These are phyloP conservation scores for Drosophila heteroneura DNA, from an alignment of 2,888 invertebrate species.

Conservation along the genomic window DNA sequence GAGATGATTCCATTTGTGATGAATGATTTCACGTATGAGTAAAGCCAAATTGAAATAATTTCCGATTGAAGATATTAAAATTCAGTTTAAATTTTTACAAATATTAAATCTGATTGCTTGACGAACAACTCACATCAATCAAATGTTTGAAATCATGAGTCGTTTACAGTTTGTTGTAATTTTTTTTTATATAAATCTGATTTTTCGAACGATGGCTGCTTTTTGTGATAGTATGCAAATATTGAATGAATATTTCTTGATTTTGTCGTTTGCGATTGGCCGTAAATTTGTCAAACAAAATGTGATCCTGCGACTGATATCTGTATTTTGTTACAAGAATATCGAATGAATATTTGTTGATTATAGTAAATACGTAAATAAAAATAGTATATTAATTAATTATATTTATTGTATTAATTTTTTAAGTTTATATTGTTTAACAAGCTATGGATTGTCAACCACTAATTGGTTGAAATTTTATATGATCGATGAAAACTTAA, in stretches of 20 bases:
- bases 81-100: neutral
- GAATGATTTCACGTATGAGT: neutral
- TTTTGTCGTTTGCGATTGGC: neutral
- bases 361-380: neutral
- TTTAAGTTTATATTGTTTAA: neutral
- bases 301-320: fast-evolving
- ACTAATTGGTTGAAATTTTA: neutral
- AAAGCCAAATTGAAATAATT: neutral
- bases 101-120: neutral
- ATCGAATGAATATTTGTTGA: neutral
- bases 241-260: neutral
- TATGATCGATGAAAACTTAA: neutral
- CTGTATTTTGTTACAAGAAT: no score
- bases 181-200: neutral
- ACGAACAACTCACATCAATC: neutral
- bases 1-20: neutral
- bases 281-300: neutral
- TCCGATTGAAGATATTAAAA: neutral
- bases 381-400: neutral
- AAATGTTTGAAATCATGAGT: neutral
- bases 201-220: neutral
- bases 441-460: neutral
- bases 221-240: neutral
- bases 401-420: neutral
- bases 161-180: neutral